Percentiles rank a stretch among this genome's conserved stretches.
Conservation (phyloP, 2,888 invertebrate genomes). For the Drosophila rubida region DNA sequence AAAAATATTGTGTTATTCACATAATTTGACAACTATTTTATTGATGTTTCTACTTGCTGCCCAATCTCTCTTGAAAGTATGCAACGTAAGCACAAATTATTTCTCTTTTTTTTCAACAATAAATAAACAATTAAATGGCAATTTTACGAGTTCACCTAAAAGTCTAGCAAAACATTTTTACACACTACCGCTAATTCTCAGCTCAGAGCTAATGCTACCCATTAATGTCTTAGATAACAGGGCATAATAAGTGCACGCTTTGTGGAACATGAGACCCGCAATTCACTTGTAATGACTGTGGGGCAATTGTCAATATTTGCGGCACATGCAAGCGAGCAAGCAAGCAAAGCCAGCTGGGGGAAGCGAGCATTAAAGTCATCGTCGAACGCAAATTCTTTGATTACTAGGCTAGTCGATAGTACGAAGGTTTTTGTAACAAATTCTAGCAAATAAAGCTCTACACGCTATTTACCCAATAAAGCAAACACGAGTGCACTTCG, state of each 20-base stretch:
- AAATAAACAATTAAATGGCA: background rate
- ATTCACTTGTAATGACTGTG: conserved; percentile 53
- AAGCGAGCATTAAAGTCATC: conserved; percentile 50
- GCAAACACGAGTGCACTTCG: conserved; percentile 53
- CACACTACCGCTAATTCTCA: background rate
- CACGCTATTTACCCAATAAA: conserved; percentile 67
- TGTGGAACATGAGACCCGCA: conserved; percentile 49
- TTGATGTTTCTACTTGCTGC: too few species aligned
- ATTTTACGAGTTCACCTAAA: background rate
- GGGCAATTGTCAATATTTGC: conserved; percentile 72
- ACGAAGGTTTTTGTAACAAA: conserved; percentile 74
- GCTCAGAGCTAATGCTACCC: conserved; percentile 4
- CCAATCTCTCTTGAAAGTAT: conserved; percentile 38
- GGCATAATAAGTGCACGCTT: conserved; percentile 51
- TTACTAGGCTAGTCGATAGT: conserved; percentile 62
- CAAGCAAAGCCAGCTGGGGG: background rate
- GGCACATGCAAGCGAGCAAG: conserved; percentile 62
- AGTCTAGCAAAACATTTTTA: background rate
- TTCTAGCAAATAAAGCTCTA: conserved; percentile 68
- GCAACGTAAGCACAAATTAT: conserved; percentile 13
- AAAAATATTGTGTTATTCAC: too few species aligned
- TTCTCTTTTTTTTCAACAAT: background rate
- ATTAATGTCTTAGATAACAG: background rate
- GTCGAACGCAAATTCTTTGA: conserved; percentile 64
- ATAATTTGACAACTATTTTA: too few species aligned